Conservation (phyloP, 2,888 invertebrate species). For the Heteropelma amictum region DNA sequence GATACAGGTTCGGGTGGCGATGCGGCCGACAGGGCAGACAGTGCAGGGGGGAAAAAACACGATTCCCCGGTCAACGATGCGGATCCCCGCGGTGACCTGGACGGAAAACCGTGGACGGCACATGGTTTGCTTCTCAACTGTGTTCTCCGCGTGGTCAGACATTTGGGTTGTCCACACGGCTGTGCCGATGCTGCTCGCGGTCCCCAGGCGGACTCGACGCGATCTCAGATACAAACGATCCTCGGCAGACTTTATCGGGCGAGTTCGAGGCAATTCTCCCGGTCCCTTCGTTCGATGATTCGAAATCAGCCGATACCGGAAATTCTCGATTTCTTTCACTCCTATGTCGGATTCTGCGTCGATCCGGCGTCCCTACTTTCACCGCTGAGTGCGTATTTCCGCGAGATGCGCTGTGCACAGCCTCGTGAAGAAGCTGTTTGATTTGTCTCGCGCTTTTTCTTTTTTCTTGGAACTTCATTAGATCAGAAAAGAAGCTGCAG, state of each 20-base stretch:
- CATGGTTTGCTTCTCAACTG: conserved; percentile 88
- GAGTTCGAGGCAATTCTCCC: conserved; percentile 83
- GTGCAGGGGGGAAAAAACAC: conserved; percentile 60
- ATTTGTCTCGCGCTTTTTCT: neutral
- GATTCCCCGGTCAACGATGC: conserved; percentile 65
- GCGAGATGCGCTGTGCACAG: neutral
- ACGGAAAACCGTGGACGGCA: conserved; percentile 77
- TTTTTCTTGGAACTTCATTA: conserved; percentile 73
- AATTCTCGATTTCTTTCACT: conserved; percentile 95
- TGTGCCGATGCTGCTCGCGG: conserved; percentile 89
- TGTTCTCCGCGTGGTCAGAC: conserved; percentile 86
- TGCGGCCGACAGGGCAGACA: conserved; percentile 62
- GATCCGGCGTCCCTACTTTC: conserved; percentile 92
- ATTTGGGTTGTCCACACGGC: conserved; percentile 96
- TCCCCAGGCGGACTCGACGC: conserved; percentile 93
- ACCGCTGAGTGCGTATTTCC: conserved; percentile 87
- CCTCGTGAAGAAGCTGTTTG: neutral
- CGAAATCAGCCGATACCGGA: conserved; percentile 88
- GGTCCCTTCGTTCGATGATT: conserved; percentile 86
- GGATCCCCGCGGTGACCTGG: conserved; percentile 59
- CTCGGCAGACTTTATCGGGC: conserved; percentile 87
- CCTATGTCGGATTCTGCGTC: conserved; percentile 96
- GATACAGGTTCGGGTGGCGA: conserved; percentile 60
- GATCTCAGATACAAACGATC: conserved; percentile 91
- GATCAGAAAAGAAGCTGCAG: conserved; percentile 85